phyloP scores from a whole-genome alignment of 2,888 invertebrate genomes.

The Caenorhabditis virilis region DNA sequence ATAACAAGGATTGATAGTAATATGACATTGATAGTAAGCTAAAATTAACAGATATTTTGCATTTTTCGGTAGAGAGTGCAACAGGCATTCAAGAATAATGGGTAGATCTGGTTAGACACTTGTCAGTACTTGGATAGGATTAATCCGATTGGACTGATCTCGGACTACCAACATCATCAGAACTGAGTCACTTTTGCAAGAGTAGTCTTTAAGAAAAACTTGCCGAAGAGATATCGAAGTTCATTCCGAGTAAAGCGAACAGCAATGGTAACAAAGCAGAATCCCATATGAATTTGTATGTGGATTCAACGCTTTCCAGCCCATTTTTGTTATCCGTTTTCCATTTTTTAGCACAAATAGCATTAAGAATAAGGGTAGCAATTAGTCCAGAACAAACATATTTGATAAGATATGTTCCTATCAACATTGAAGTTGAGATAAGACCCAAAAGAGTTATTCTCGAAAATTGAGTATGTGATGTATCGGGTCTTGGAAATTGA shows the following conservation, averaged over 20 bases:
- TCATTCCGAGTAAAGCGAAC: slow-evolving; percentile 7
- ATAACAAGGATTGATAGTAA: slow-evolving; percentile 3
- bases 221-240: slow-evolving; percentile 8
- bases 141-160: no score
- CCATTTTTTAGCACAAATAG: slow-evolving; percentile 8
- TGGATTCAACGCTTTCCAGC: slow-evolving; percentile 4
- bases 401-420: slow-evolving; percentile 4
- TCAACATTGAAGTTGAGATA: slow-evolving; percentile 2
- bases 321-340: slow-evolving; percentile 1
- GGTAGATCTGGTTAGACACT: no score
- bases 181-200: no score
- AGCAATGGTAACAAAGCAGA: slow-evolving; percentile 4
- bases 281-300: slow-evolving; percentile 12
- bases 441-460: slow-evolving; percentile 4
- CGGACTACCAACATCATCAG: no score
- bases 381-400: slow-evolving; percentile 9
- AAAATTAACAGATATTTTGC: not conserved
- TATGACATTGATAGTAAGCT: slow-evolving; percentile 5
- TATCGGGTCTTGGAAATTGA: slow-evolving; percentile 4
- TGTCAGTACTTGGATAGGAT: no score
- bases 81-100: no score
- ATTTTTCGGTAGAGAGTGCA: not conserved
- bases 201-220: not conserved
- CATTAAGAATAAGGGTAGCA: not conserved
- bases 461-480: slow-evolving; percentile 5